Percentiles rank a stretch among this genome's conserved stretches.
Conservation (phyloP, 1,140 invertebrate species). For the Lerema accius region DNA sequence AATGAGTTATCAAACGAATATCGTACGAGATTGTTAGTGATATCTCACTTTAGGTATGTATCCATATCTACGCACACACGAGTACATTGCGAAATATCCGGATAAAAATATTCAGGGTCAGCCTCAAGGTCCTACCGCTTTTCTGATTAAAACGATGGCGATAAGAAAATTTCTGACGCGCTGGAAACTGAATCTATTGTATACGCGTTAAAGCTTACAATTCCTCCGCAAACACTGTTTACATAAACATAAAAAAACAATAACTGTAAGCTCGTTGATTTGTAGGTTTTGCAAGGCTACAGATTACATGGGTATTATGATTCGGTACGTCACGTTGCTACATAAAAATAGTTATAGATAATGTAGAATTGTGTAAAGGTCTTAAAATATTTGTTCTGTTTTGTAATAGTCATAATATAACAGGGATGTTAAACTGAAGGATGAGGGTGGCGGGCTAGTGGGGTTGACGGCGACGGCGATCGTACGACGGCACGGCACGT, state of each 20-base stretch:
- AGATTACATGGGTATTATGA: constrained; percentile 40
- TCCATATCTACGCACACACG: constrained; percentile 44
- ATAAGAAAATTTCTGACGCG: constrained; percentile 54
- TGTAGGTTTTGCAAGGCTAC: constrained; percentile 69
- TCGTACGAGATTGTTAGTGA: constrained; percentile 23
- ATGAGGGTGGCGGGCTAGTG: constrained; percentile 11
- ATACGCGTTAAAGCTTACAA: constrained; percentile 44
- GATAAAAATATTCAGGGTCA: constrained; percentile 80
- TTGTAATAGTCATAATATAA: too few relatives aligned
- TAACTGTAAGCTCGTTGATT: constrained; percentile 71
- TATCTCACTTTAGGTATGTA: constrained; percentile 32
- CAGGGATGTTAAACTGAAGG: background rate
- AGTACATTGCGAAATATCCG: constrained; percentile 71
- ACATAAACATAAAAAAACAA: constrained; percentile 60
- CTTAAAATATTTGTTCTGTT: too few relatives aligned
- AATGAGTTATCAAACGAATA: constrained; percentile 13
- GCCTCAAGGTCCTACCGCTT: constrained; percentile 73
- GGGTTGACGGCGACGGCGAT: constrained; percentile 11
- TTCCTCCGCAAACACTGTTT: constrained; percentile 41
- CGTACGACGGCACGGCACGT: constrained; percentile 4
- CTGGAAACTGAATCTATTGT: constrained; percentile 49
- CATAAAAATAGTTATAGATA: background rate
- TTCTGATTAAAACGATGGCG: constrained; percentile 74
- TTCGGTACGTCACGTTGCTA: constrained; percentile 20
- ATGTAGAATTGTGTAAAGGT: too few relatives aligned